Base-by-base conservation (phyloP, 2,113 vertebrate species). In the Crocuta crocuta region DNA sequence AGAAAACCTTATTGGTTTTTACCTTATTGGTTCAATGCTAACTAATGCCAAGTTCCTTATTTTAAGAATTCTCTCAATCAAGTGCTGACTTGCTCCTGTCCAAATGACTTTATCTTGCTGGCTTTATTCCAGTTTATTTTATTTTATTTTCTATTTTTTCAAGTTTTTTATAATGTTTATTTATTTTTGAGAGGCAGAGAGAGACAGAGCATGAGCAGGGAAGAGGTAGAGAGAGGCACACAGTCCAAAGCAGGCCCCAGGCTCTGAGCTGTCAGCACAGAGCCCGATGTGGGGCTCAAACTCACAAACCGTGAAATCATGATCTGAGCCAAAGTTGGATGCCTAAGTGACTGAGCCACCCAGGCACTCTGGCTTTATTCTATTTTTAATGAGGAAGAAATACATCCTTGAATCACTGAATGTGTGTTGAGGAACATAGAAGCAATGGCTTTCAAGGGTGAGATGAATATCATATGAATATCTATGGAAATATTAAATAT, bases 41-140 rank as follows among this genome's bases (percentile, higher is more conserved):
- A 61, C 39, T 89, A 76, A 89, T 71, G 23, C 39, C 85, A 79
- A 73, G 92, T 45, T 94, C 74, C 81, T 83, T 50, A 61, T 91
- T 82, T 76, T 88, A 88, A 24, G 24, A 26, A 19, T 21, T 86
- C 58, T 68, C 53, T 92, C 53, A n/a, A 5, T 43, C 65, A 16
- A n/a, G 17, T 45, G 50, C 19, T 9, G 16, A 66, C 80, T 86
- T 81, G 45, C 21, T 66, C 12, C 80, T 91, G 50, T 93, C 68
- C 73, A 73, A 71, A 68, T 97, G 76, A 81, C n/a, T 96, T 80
- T 24, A 81, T 82, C 63, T 88, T 63, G 12, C 24, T 86, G 74
- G 13, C 4, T 53, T 92, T 58, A 81, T 48, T 91, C 80, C 82
- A 33, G 11, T 80, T 87, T 81, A 50, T 50, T 50, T 50, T 50